Base-by-base conservation (phyloP, 1,140 invertebrate species). In the Heliconius himera region DNA sequence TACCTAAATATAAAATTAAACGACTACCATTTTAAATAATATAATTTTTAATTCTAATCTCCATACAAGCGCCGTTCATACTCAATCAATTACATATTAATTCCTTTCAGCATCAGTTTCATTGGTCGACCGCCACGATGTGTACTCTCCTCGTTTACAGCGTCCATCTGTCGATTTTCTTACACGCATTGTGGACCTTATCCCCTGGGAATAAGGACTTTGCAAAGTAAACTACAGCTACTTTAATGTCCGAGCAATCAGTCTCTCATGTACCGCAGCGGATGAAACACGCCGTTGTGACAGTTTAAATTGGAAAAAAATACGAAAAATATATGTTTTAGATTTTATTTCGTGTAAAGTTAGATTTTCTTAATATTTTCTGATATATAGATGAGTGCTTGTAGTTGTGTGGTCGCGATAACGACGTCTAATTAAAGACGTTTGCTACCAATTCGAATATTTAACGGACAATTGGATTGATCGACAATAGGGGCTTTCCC, bases 181-280 rank as follows among this genome's bases (percentile, higher is more conserved):
- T 5, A 26, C 26, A 72, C 36, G 20, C 20, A 78, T 80, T 72
- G 26, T 82, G 36, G 20, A 80, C 78, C 54, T 8, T 82, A 82
- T 70, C 36, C 66, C 8, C 36, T 73, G n/a, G 73, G 66, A 70
- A 49, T 75, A 82, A 76, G 77, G 60, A 22, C 38, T 49, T 73
- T 71, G 74, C 11, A 73, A 60, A 26, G 71, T 41, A 71, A 49
- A 41, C 49, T 33, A 46, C 13, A 29, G 29, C 49, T 51, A 51
- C 49, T 6, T 11, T 29, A 80, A 79, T 77, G 70, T 75, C 71
- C 76, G 38, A 74, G 74, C 81, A 85, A 89, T 84, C 84, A 89
- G 88, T 89, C 82, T 83, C 82, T 80, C 83, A 83, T 83, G 77
- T 70, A 70, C 82, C 83, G 76, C 73, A 71, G 82, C 33, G 77